These are phyloP conservation scores for Diplogasteroides magnus DNA, from an alignment of 1,140 invertebrate genomes.

Conservation along the genomic window DNA sequence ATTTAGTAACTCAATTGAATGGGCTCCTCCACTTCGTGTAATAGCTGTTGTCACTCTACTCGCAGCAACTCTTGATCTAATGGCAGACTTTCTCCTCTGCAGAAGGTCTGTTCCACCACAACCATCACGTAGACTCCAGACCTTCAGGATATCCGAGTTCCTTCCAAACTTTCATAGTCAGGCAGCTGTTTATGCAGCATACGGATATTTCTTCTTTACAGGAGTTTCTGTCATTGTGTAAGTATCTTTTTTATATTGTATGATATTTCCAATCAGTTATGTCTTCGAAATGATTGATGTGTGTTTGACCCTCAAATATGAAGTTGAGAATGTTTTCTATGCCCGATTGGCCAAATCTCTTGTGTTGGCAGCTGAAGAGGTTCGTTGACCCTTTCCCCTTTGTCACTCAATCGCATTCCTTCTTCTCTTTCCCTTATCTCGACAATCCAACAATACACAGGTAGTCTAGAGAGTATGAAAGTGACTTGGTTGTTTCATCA, in stretches of 20 bases:
- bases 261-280: conserved; percentile 38
- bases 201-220: conserved; percentile 55
- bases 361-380: conserved; percentile 51
- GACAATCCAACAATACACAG: no score
- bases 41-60: conserved; percentile 53
- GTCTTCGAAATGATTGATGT: conserved; percentile 53
- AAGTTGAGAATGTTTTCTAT: conserved; percentile 53
- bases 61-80: conserved; percentile 51
- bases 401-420: neutral
- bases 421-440: neutral
- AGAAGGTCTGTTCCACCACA: conserved; percentile 23
- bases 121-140: neutral
- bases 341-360: conserved; percentile 51
- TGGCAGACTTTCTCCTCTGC: conserved; percentile 52
- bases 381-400: no score
- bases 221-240: conserved; percentile 39
- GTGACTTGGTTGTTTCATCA: neutral
- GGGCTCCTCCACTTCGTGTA: conserved; percentile 50
- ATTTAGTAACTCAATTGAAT: conserved; percentile 52
- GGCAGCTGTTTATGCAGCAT: conserved; percentile 43
- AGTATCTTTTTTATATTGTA: neutral
- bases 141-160: conserved; percentile 42
- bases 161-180: conserved; percentile 50
- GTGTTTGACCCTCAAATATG: conserved; percentile 50
- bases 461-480: no score